phyloP scores from a whole-genome alignment of 1,140 invertebrate species.

The Pseudomyrmex sp. region DNA sequence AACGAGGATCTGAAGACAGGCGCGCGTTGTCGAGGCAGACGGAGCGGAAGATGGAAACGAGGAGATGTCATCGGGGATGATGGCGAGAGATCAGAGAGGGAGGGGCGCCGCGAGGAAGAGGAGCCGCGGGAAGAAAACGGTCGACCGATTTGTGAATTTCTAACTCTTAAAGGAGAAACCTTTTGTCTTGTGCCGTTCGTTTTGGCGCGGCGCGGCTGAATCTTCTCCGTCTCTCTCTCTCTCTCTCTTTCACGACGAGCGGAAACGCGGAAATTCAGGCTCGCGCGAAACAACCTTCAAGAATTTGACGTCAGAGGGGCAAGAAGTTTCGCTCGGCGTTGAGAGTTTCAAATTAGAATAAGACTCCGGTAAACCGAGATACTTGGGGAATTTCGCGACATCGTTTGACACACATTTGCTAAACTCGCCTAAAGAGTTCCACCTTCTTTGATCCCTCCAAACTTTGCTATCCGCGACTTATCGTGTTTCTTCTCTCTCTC shows the following conservation, averaged over 20 bases:
- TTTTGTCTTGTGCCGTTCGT: constrained; percentile 41
- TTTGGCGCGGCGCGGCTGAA: neutral
- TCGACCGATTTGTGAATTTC: constrained; percentile 67
- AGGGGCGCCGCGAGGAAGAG: no score
- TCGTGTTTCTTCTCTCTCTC: neutral
- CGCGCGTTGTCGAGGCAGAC: constrained; percentile 44
- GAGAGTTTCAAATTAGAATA: constrained; percentile 37
- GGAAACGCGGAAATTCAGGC: constrained; percentile 5
- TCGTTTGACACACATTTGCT: neutral
- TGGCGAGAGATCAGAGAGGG: constrained; percentile 5
- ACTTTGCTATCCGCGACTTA: neutral
- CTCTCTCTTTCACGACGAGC: neutral
- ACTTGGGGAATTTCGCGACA: constrained; percentile 36
- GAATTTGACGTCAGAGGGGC: constrained; percentile 20
- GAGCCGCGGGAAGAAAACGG: neutral
- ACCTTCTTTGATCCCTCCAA: neutral
- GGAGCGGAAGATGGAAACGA: constrained; percentile 45
- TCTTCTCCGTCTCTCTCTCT: neutral
- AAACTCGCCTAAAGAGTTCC: neutral
- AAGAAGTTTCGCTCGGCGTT: constrained; percentile 22
- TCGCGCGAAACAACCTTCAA: constrained; percentile 43
- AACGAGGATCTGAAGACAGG: constrained; percentile 80
- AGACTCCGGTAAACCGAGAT: constrained; percentile 50
- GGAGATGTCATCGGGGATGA: constrained; percentile 51
- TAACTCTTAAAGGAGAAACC: constrained; percentile 35